Evolutionary conservation across 2,113 vertebrate genomes (phyloP).

Genomic region (Psophia crepitans): DNA sequence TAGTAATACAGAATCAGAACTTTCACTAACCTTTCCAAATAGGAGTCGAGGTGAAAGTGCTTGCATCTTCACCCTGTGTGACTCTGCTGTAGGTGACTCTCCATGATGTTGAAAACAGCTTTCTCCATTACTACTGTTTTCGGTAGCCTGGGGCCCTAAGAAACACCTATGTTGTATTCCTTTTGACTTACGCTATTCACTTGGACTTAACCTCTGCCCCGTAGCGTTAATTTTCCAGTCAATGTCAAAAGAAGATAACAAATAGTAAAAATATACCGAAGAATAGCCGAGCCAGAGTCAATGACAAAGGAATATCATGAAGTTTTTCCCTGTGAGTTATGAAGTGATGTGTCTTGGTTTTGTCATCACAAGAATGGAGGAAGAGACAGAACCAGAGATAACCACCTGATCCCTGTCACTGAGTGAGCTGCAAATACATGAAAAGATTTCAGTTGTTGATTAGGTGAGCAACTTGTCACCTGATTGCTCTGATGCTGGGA

Average conservation of each 20-base stretch:
- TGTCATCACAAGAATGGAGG: too few relatives aligned
- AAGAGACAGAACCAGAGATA: too few relatives aligned
- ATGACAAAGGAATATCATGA: neutral
- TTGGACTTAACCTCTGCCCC: neutral
- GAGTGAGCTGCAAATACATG: too few relatives aligned
- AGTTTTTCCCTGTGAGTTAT: neutral
- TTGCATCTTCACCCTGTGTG: neutral
- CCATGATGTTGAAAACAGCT: neutral
- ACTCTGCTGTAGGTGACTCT: neutral
- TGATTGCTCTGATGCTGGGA: too few relatives aligned
- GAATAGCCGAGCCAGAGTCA: neutral
- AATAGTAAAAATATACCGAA: neutral
- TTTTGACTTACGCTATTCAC: neutral
- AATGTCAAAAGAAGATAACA: neutral
- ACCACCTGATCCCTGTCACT: too few relatives aligned
- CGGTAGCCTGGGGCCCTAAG: neutral
- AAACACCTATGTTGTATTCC: neutral
- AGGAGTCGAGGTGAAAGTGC: neutral
- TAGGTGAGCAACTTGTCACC: too few relatives aligned
- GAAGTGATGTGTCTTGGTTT: neutral
- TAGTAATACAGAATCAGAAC: neutral
- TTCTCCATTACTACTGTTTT: neutral
- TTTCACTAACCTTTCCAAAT: neutral
- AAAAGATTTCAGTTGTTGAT: too few relatives aligned
- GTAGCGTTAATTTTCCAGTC: neutral